Evolutionary conservation across 2,888 invertebrate genomes (phyloP).

Genomic region (Tanypteryx hageni): DNA sequence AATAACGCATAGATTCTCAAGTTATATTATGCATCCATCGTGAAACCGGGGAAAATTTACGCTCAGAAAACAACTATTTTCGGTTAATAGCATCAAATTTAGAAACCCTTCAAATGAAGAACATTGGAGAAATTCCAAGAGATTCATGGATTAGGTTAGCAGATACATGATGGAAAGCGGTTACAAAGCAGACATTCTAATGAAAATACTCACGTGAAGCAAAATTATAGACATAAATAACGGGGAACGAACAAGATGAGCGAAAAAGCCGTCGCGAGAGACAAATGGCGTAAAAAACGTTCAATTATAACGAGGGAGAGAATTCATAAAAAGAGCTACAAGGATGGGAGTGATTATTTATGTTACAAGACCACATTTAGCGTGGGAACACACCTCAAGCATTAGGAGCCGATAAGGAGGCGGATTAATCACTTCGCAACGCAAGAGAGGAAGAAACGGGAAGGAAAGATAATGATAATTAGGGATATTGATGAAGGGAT

Average conservation of each 20-base stretch:
- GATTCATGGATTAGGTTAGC: not conserved
- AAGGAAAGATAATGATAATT: not conserved
- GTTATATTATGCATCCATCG: too few species aligned
- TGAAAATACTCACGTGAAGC: not conserved
- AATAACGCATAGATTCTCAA: too few species aligned
- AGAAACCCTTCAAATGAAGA: too few species aligned
- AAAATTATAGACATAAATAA: not conserved
- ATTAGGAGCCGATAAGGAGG: constrained; percentile 3
- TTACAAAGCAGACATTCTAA: not conserved
- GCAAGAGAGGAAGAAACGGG: not conserved
- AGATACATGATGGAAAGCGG: not conserved
- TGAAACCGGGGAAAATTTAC: too few species aligned
- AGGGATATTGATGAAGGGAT: not conserved
- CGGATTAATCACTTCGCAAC: not conserved
- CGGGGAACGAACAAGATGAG: not conserved
- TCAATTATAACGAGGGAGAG: not conserved
- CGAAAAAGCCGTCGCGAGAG: not conserved
- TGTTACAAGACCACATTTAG: not conserved
- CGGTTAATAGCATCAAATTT: too few species aligned
- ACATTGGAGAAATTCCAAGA: too few species aligned
- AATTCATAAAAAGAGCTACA: constrained; percentile 1
- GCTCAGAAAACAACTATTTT: too few species aligned
- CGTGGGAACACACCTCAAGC: not conserved
- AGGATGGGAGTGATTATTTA: not conserved
- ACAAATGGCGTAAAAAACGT: constrained; percentile 19